Evolutionary conservation across 2,888 invertebrate genomes (phyloP).

Genomic region (Chrysolina oricalcia): DNA sequence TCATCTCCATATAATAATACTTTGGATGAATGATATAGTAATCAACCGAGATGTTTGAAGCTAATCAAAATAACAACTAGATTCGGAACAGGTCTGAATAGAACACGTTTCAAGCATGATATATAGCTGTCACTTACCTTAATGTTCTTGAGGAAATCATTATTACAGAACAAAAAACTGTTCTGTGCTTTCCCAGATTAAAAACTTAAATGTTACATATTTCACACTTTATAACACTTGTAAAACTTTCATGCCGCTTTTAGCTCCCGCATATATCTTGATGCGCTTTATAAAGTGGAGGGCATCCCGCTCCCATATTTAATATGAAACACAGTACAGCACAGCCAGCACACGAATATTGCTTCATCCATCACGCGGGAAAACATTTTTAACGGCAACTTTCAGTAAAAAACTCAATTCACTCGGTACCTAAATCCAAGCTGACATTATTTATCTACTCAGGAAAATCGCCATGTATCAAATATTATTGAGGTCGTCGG

Average conservation of each 20-base stretch:
- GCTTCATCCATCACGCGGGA: constrained; percentile 20
- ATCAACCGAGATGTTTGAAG: too few relatives aligned
- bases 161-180: background rate
- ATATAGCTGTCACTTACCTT: too few relatives aligned
- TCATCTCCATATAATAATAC: too few relatives aligned
- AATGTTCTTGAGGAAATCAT: background rate
- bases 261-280: constrained; percentile 13
- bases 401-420: background rate
- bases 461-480: constrained; percentile 1
- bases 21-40: too few relatives aligned
- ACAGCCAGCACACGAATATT: constrained; percentile 22
- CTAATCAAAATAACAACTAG: too few relatives aligned
- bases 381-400: constrained; percentile 12
- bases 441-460: constrained; percentile 10
- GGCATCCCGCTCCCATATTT: constrained; percentile 13
- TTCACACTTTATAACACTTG: constrained; percentile 16
- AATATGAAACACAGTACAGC: constrained; percentile 20
- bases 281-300: constrained; percentile 20
- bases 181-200: constrained; percentile 3
- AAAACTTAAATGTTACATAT: constrained; percentile 14
- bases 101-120: too few relatives aligned
- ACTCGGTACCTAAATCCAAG: constrained; percentile 1
- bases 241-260: constrained; percentile 7
- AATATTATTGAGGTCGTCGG: background rate
- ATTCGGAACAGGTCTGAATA: too few relatives aligned